A percentile compares a stretch with the other conserved stretches of the same genome.
Evolutionary conservation across 2,113 vertebrate genomes (phyloP).

Genomic region (Zapornia atra): DNA sequence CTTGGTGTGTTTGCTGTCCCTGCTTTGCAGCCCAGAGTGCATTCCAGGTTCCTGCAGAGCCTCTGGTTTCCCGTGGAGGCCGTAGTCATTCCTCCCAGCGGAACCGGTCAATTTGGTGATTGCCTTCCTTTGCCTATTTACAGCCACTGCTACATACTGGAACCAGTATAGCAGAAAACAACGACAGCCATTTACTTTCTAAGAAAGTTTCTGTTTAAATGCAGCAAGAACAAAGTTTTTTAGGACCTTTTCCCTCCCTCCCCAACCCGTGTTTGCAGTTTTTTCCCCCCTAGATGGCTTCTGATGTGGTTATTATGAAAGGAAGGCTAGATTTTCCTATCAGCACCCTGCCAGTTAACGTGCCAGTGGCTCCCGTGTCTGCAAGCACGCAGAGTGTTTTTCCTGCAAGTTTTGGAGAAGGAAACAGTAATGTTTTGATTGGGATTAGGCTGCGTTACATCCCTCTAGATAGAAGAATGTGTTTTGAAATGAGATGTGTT

Average conservation of each 20-base stretch:
- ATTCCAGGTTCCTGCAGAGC: neutral
- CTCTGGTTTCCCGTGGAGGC: neutral
- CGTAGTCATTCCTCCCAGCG: fast-evolving
- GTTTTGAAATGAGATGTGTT: neutral
- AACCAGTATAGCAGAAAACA: neutral
- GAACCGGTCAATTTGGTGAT: fast-evolving
- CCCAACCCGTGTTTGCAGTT: neutral
- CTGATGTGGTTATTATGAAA: neutral
- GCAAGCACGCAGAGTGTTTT: conserved; percentile 17
- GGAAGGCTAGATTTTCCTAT: conserved; percentile 18
- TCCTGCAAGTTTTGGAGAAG: conserved; percentile 53
- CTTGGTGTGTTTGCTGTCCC: neutral
- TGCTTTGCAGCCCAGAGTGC: neutral
- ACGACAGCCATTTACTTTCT: neutral
- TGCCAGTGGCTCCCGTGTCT: neutral
- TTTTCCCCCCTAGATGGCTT: neutral
- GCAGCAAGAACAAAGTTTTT: neutral
- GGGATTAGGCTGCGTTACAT: neutral
- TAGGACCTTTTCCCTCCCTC: neutral
- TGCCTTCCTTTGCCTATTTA: neutral
- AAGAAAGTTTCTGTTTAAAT: neutral
- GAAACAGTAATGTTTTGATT: conserved; percentile 47
- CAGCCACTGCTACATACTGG: neutral
- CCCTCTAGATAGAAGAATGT: conserved; percentile 36
- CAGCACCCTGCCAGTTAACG: neutral